Evolutionary conservation across 2,113 vertebrate genomes (phyloP).

Genomic region (Dipodomys ordii): DNA sequence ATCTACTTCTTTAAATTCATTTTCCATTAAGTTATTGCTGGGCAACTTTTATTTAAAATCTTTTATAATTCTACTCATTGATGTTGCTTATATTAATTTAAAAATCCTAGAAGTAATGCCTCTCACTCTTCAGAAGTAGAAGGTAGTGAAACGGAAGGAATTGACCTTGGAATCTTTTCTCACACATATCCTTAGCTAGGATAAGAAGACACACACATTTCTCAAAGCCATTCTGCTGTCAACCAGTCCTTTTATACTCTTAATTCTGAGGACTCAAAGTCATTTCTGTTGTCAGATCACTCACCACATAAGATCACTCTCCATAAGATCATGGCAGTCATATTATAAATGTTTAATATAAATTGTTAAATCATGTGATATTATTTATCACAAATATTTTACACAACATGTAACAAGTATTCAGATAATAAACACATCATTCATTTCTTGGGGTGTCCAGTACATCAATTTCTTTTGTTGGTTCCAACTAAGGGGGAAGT

Average conservation of each 20-base stretch:
- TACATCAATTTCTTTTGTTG: background rate
- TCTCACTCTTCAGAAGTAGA: background rate
- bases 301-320: background rate
- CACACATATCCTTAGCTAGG: background rate
- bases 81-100: background rate
- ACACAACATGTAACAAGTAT: background rate
- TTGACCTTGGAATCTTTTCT: background rate
- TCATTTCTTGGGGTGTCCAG: background rate
- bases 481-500: background rate
- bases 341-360: background rate
- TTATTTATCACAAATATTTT: too few relatives aligned
- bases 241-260: background rate
- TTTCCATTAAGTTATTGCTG: background rate
- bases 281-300: background rate
- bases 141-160: background rate
- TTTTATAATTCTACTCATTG: constrained; percentile 36
- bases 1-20: background rate
- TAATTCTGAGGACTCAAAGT: background rate
- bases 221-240: background rate
- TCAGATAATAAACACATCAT: constrained; percentile 13
- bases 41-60: constrained; percentile 20
- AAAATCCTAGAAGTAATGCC: constrained; percentile 15
- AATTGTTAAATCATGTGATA: background rate
- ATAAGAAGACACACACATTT: background rate
- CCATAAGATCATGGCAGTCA: background rate